A percentile compares a stretch with the other conserved stretches of the same genome.
Evolutionary conservation across 2,888 invertebrate species (phyloP).

Genomic region (Leptodirus hochenwartii): DNA sequence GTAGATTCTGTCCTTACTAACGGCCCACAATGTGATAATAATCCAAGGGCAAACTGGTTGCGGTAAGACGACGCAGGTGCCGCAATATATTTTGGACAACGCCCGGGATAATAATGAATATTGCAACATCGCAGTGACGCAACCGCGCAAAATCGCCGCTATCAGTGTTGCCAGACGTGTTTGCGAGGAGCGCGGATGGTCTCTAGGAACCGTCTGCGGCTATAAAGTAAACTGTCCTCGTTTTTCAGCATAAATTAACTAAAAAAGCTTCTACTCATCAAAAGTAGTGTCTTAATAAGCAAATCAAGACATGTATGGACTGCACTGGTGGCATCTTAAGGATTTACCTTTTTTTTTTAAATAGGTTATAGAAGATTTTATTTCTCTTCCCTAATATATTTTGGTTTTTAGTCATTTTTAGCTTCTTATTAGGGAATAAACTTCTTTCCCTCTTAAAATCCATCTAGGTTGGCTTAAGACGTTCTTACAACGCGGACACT

Average conservation of each 20-base stretch:
- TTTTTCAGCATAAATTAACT: slow-evolving; percentile 5
- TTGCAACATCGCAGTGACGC: slow-evolving; percentile 84
- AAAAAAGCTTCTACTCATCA: too few relatives aligned
- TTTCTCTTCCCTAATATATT: too few relatives aligned
- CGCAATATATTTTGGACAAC: slow-evolving; percentile 82
- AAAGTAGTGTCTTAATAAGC: background rate
- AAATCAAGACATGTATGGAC: slow-evolving; percentile 7
- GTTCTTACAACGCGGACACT: slow-evolving; percentile 42
- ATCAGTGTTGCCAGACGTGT: slow-evolving; percentile 76
- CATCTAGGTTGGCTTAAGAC: slow-evolving; percentile 49
- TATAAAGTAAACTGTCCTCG: slow-evolving; percentile 67
- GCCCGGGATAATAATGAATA: slow-evolving; percentile 38
- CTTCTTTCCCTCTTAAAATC: too few relatives aligned
- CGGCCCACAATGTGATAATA: slow-evolving; percentile 24
- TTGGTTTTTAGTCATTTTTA: too few relatives aligned
- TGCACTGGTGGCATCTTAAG: slow-evolving; percentile 1
- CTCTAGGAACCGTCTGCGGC: slow-evolving; percentile 65
- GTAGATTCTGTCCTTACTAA: slow-evolving; percentile 9
- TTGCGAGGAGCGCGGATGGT: slow-evolving; percentile 67
- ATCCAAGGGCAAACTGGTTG: slow-evolving; percentile 91
- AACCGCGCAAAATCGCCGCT: slow-evolving; percentile 86
- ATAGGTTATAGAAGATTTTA: too few relatives aligned
- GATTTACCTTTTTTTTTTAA: too few relatives aligned
- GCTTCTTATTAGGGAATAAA: too few relatives aligned
- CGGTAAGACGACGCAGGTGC: slow-evolving; percentile 84